These are phyloP conservation scores for Lepus timidus DNA, from an alignment of 2,113 vertebrate genomes.

Conservation along the genomic window DNA sequence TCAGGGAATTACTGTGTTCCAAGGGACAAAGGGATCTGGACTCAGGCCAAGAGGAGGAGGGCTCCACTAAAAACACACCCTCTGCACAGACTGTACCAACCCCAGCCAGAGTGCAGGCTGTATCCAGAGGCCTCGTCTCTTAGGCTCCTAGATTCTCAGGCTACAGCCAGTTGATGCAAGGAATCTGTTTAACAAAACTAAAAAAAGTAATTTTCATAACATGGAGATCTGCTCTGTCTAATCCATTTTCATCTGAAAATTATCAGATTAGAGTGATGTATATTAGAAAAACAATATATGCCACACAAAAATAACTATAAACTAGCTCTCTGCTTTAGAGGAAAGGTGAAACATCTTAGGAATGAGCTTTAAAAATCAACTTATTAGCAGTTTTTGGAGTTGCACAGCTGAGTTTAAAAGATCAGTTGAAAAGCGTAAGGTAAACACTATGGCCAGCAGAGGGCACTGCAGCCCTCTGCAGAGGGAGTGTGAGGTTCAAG, in stretches of 20 bases:
- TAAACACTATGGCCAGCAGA: constrained; percentile 70
- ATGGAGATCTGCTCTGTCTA: neutral
- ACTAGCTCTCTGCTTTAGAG: neutral
- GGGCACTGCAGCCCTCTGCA: constrained; percentile 59
- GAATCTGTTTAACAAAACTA: neutral
- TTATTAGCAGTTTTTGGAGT: neutral
- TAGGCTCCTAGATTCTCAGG: constrained; percentile 5
- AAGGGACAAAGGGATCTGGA: constrained; percentile 16
- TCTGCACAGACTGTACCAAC: neutral
- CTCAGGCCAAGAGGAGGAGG: neutral
- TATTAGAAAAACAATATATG: constrained; percentile 10
- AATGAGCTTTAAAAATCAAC: constrained; percentile 16
- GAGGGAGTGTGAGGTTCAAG: neutral
- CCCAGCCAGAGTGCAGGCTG: neutral
- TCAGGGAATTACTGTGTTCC: neutral
- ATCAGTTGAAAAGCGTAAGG: neutral
- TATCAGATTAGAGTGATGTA: neutral
- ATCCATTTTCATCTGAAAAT: constrained; percentile 52
- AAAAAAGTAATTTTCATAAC: constrained; percentile 35
- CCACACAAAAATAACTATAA: neutral
- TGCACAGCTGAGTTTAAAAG: neutral
- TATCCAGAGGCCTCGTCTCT: neutral
- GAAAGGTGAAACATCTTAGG: neutral
- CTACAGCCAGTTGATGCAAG: neutral
- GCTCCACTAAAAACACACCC: constrained; percentile 33